Evolutionary conservation across 2,888 invertebrate species (phyloP).

Genomic region (Cordilura impudica): DNA sequence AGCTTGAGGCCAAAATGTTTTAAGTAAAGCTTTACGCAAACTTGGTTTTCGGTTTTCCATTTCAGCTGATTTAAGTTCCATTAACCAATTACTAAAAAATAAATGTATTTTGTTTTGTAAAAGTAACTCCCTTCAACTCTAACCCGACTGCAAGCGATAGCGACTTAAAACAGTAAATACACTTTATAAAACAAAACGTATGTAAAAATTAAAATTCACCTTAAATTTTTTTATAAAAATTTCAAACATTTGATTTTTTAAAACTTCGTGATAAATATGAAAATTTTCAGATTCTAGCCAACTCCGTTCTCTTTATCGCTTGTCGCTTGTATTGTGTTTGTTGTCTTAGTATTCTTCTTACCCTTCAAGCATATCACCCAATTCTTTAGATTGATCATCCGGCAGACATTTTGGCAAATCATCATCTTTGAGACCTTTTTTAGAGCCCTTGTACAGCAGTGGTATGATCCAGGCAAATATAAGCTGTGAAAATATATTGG

Average conservation of each 20-base stretch:
- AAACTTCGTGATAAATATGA: too few species aligned
- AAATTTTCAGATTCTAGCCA: too few species aligned
- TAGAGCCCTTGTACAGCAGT: slow-evolving; percentile 72
- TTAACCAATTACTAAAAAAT: slow-evolving; percentile 82
- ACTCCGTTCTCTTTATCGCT: too few species aligned
- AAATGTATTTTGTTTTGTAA: not conserved
- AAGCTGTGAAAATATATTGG: slow-evolving; percentile 74
- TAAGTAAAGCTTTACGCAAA: slow-evolving; percentile 82
- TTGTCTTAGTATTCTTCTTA: slow-evolving; percentile 63
- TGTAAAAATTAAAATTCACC: too few species aligned
- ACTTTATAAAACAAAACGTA: too few species aligned
- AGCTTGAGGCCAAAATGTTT: slow-evolving; percentile 84
- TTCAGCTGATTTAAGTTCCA: slow-evolving; percentile 81
- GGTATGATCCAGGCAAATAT: slow-evolving; percentile 77
- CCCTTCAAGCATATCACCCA: slow-evolving; percentile 76
- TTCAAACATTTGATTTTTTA: too few species aligned
- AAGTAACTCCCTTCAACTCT: too few species aligned
- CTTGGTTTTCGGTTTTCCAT: slow-evolving; percentile 81
- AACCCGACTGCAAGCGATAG: too few species aligned
- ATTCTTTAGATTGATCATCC: slow-evolving; percentile 78
- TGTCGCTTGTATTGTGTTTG: not conserved
- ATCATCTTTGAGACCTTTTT: slow-evolving; percentile 79
- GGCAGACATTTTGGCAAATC: slow-evolving; percentile 84
- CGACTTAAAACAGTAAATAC: too few species aligned
- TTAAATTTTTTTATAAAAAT: too few species aligned